These are phyloP conservation scores for Zaprionus vittiger DNA, from an alignment of 1,140 invertebrate species.

Conservation along the genomic window DNA sequence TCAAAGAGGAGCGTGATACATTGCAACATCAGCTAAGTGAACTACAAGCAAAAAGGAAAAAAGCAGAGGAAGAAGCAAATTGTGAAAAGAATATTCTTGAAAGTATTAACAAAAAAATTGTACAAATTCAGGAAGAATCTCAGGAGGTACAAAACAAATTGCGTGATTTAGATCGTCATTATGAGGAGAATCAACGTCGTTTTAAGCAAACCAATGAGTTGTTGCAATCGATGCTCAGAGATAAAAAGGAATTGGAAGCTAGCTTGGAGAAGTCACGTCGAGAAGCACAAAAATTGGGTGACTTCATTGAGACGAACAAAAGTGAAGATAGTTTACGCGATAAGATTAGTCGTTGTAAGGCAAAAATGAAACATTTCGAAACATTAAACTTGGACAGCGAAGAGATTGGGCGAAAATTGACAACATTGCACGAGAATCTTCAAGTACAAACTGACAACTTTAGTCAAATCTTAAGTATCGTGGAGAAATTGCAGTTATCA, in stretches of 20 bases:
- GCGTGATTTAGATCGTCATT: slow-evolving; percentile 55
- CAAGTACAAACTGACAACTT: slow-evolving; percentile 10
- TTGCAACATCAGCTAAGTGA: slow-evolving; percentile 42
- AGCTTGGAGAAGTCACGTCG: slow-evolving; percentile 35
- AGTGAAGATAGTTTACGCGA: slow-evolving; percentile 57
- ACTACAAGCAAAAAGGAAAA: slow-evolving; percentile 10
- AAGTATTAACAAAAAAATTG: slow-evolving; percentile 29
- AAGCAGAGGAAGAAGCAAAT: slow-evolving; percentile 5
- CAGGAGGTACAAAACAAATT: slow-evolving; percentile 41
- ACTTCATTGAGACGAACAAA: slow-evolving; percentile 52
- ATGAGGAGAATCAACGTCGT: slow-evolving; percentile 47
- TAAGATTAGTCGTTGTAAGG: slow-evolving; percentile 56
- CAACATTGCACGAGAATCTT: slow-evolving; percentile 13
- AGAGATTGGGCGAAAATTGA: slow-evolving; percentile 46
- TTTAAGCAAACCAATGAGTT: slow-evolving; percentile 50
- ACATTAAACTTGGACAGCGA: slow-evolving; percentile 44
- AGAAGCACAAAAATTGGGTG: slow-evolving; percentile 55
- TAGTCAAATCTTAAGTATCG: slow-evolving; percentile 27
- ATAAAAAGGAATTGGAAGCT: slow-evolving; percentile 25
- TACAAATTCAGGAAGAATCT: slow-evolving; percentile 31
- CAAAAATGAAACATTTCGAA: slow-evolving; percentile 62
- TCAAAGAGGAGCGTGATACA: slow-evolving; percentile 30
- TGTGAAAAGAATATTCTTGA: slow-evolving; percentile 35
- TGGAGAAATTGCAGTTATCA: slow-evolving; percentile 48
- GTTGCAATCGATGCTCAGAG: slow-evolving; percentile 25